A percentile compares a stretch with the other conserved stretches of the same genome.
Conservation (phyloP, 2,113 vertebrate genomes). For the Cheirogaleus medius region DNA sequence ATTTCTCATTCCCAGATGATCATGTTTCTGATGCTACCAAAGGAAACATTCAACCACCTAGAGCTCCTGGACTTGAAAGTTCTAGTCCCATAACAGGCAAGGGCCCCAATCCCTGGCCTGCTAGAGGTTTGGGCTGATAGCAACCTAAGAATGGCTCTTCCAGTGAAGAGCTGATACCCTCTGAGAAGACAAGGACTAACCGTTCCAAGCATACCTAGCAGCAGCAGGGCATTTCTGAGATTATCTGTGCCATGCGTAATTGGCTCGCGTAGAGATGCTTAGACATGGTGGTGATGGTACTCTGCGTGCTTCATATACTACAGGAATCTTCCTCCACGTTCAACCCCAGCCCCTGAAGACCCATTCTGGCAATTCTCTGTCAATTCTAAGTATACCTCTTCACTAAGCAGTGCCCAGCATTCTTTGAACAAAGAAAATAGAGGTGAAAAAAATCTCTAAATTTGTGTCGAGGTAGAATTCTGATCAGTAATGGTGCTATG, state of each 20-base stretch:
- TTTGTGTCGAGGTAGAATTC: not conserved
- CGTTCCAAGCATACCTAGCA: not conserved
- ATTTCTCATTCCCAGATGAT: not conserved
- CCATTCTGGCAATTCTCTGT: not conserved
- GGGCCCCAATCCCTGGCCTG: not conserved
- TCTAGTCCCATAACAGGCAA: not conserved
- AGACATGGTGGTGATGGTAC: rapidly evolving
- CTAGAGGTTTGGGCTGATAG: not conserved
- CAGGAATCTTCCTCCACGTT: not conserved
- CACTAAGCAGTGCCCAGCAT: not conserved
- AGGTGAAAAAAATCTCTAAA: not conserved
- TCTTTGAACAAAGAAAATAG: not conserved
- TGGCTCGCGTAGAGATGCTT: not conserved
- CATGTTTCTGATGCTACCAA: not conserved
- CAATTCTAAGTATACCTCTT: not conserved
- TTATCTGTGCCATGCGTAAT: not conserved
- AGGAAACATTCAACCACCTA: not conserved
- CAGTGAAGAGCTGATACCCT: not conserved
- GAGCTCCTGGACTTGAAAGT: not conserved
- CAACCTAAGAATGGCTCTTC: not conserved
- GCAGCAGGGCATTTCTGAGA: not conserved
- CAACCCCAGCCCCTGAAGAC: not conserved
- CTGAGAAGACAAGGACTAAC: not conserved
- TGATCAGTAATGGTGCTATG: not conserved
- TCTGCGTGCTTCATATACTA: not conserved